Conservation (phyloP, 2,797 vertebrate genomes). For the Mus spretus region DNA sequence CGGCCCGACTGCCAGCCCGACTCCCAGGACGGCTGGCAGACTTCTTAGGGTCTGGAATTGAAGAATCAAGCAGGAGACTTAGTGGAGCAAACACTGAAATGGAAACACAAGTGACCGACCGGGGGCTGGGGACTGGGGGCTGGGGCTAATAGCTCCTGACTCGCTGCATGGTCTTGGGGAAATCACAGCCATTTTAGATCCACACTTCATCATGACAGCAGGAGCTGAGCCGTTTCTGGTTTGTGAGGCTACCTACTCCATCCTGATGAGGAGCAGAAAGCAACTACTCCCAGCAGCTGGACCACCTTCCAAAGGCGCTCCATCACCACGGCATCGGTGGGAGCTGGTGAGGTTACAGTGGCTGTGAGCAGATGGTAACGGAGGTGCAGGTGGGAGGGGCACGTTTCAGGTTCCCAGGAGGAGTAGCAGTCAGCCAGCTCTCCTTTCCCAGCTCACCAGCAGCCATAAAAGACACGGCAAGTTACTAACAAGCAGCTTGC, state of each 20-base stretch:
- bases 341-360: not conserved
- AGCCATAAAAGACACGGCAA: not conserved
- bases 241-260: not conserved
- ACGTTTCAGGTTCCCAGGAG: not conserved
- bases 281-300: not conserved
- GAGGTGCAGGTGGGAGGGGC: not conserved
- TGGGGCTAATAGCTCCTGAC: not conserved
- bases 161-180: not conserved
- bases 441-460: not conserved
- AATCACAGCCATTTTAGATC: not conserved
- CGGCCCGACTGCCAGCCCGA: slow-evolving; percentile 95
- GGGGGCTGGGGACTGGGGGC: not conserved
- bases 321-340: not conserved
- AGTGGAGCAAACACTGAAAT: not conserved
- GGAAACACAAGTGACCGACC: not conserved
- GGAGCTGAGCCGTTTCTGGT: not conserved
- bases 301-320: not conserved
- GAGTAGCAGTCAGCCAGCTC: not conserved
- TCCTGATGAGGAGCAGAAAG: not conserved
- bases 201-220: not conserved
- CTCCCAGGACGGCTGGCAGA: slow-evolving; percentile 93
- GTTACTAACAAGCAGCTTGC: not conserved
- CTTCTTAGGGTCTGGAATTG: slow-evolving; percentile 93
- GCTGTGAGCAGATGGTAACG: not conserved
- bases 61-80: slow-evolving; percentile 23